Conservation (phyloP, 35 echinoderm and acorn worm species). For the Chiridota heheva region DNA sequence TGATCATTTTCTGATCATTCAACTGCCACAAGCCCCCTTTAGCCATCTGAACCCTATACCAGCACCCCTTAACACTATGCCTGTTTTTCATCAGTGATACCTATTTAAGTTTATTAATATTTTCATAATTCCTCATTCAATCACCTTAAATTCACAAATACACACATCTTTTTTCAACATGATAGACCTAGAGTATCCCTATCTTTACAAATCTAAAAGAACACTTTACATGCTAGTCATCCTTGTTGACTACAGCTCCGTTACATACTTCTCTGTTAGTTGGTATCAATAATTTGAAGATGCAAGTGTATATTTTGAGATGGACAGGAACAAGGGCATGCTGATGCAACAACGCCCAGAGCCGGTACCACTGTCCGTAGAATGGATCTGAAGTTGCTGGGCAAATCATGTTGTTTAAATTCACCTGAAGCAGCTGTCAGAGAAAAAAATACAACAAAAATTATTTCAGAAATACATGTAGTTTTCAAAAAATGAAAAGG, state of each 20-base stretch:
- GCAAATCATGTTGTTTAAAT: conserved; percentile 88
- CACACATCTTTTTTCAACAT: no score
- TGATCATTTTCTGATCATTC: no score
- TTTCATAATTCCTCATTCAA: no score
- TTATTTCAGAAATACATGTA: background rate
- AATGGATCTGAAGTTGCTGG: conserved; percentile 87
- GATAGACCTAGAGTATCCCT: no score
- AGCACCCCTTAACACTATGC: no score
- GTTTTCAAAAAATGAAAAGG: background rate
- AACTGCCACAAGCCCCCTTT: no score
- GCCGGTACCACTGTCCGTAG: conserved; percentile 78
- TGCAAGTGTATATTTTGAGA: conserved; percentile 70
- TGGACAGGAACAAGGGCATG: conserved; percentile 80
- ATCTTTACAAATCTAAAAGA: no score
- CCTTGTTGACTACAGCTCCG: conserved; percentile 60
- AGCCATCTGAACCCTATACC: no score
- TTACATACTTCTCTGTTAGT: conserved; percentile 43
- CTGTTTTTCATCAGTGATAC: no score
- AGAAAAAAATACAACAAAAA: background rate
- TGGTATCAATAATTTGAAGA: conserved; percentile 67
- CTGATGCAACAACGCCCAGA: conserved; percentile 77
- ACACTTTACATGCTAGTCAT: no score
- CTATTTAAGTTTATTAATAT: no score
- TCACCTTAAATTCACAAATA: no score
- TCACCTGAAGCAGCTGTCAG: conserved; percentile 70